Base-by-base conservation (phyloP, 64 coral and sea anemone genomes). In the Pocillopora verrucosa region DNA sequence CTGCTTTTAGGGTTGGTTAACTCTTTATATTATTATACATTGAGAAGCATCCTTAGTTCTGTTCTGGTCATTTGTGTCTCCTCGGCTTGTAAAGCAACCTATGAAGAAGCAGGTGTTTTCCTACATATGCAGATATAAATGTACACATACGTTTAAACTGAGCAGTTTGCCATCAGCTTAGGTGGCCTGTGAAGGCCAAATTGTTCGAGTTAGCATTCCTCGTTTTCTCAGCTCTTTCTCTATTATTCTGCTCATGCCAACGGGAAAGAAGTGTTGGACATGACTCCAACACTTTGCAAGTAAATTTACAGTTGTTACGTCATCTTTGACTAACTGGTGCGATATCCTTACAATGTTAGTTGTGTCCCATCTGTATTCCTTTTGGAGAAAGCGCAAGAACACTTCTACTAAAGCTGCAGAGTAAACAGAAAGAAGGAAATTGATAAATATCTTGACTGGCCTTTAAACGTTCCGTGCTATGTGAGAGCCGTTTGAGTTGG, bases 251-350 rank as follows among this genome's bases (percentile, higher is more conserved):
- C 34, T 78, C 73, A 76, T 65, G 11, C 81, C 65, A 25, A 36
- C 5, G 9, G 82, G 74, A 56, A 92, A 86, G 0, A 38, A 3
- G 36, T 2, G 16, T 3, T 34, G 45, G 1, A 76, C 36, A 58
- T 92, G 72, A n/a, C 34, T 78, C 90, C 90, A 92, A 41, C 90
- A 92, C 59, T 56, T 17, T 35, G 90, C 73, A 13, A 92, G 75
- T 20, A 86, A 61, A 34, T 16, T 60, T 36, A 92, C 80, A 25
- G 22, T 86, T n/a, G 69, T 92, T 13, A 92, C 41, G 74, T 92
- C 90, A 61, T 86, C 63, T 38, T 79, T 64, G 6, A n/a, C 37
- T 17, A 91, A 58, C 59, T 58, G 24, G n/a, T 34, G 61, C 6
- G 45, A 30, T 6, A 86, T 34, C 1, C 34, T 34, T 14, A 16